A percentile compares a stretch with the other conserved stretches of the same genome.
phyloP scores from a whole-genome alignment of 2,113 vertebrate species.

The Coptodon bakossiorum region DNA sequence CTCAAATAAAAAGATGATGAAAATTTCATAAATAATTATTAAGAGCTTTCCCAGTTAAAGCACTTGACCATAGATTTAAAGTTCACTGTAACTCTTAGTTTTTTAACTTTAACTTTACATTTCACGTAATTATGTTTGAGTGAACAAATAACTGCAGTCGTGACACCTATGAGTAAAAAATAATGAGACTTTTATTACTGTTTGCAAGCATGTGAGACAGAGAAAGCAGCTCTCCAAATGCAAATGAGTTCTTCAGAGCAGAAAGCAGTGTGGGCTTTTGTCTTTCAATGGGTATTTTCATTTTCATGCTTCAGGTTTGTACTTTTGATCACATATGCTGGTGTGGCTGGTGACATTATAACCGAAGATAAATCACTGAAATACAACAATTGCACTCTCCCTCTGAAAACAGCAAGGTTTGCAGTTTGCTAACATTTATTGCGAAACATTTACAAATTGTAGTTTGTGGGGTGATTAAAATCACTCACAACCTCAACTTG shows the following conservation, averaged over 20 bases:
- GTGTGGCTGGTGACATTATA: not conserved
- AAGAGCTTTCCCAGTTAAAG: not conserved
- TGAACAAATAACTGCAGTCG: fast-evolving
- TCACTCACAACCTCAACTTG: fast-evolving
- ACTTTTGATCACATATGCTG: fast-evolving
- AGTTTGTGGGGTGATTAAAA: not conserved
- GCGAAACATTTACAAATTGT: not conserved
- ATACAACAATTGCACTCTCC: not conserved
- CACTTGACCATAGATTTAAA: not conserved
- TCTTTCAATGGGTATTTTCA: not conserved
- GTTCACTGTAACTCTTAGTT: not conserved
- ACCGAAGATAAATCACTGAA: not conserved
- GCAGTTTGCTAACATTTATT: not conserved
- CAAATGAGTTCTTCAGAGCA: not conserved
- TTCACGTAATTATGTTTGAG: not conserved
- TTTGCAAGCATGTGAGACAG: not conserved
- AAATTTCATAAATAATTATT: not conserved
- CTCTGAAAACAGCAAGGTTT: not conserved
- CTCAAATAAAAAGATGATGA: not conserved
- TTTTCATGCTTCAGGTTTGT: not conserved
- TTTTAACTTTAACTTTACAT: not conserved
- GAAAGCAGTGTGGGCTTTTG: not conserved
- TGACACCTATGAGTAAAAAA: not conserved
- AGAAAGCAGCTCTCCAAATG: not conserved
- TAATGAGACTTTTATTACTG: not conserved